Percentiles rank a stretch among this genome's conserved stretches.
phyloP scores from a whole-genome alignment of 2,797 vertebrate genomes.

The Syncerus caffer region DNA sequence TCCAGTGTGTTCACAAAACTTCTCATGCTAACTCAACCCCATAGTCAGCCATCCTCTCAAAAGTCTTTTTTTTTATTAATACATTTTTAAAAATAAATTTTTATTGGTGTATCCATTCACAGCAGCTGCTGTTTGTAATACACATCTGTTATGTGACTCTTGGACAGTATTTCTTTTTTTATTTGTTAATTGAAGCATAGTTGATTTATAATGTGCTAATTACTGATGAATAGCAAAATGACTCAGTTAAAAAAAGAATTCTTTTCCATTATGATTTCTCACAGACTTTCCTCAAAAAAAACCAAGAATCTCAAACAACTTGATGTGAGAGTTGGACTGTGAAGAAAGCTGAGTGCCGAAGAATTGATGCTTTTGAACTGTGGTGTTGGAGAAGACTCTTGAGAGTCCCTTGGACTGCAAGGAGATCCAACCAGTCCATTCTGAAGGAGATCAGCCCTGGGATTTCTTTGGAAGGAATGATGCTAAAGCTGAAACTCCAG shows the following conservation, averaged over 20 bases:
- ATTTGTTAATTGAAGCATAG: background rate
- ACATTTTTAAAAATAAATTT: background rate
- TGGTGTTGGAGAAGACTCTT: no score
- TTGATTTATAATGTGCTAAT: background rate
- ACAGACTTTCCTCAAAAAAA: background rate
- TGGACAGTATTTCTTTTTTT: background rate
- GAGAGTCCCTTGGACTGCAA: no score
- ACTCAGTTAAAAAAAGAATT: background rate
- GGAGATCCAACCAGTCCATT: no score
- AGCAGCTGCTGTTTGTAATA: background rate
- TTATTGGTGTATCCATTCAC: background rate
- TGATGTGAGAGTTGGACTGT: no score
- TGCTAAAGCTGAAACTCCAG: no score
- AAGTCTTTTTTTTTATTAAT: background rate
- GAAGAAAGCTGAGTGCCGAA: no score
- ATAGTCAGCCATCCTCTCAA: background rate
- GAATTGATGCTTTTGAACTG: no score
- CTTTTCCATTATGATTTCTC: background rate
- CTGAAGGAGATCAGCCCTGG: no score
- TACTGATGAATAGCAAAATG: background rate
- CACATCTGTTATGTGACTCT: rapidly evolving
- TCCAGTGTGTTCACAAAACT: background rate
- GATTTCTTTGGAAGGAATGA: no score
- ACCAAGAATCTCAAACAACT: background rate
- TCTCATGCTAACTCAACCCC: background rate